Percentiles rank a stretch among this genome's conserved stretches.
These are phyloP conservation scores for Cromileptes altivelis DNA, from an alignment of 2,113 vertebrate genomes.

Conservation along the genomic window DNA sequence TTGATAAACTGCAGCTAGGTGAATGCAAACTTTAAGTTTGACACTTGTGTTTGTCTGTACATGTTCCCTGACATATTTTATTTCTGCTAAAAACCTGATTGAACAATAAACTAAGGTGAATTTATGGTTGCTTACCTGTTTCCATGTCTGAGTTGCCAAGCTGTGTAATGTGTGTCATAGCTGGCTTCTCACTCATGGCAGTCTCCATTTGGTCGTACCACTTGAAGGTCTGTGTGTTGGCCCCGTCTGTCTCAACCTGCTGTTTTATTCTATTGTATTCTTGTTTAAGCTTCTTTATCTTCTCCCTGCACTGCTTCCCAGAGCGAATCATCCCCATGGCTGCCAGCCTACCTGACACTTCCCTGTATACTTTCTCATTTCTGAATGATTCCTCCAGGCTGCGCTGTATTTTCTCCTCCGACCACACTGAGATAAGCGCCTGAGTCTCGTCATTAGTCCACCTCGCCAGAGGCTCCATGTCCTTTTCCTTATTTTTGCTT, in stretches of 20 bases:
- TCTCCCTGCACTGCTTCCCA: slow-evolving; percentile 20
- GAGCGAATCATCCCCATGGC: neutral
- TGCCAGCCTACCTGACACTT: slow-evolving; percentile 23
- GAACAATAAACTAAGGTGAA: neutral
- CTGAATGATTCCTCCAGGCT: slow-evolving; percentile 5
- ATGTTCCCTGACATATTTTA: too few species aligned
- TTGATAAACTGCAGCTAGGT: too few species aligned
- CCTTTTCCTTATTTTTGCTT: neutral
- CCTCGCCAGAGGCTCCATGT: slow-evolving; percentile 9
- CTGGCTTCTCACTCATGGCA: neutral
- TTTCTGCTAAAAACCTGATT: too few species aligned
- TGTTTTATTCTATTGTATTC: slow-evolving; percentile 5
- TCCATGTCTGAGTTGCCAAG: neutral
- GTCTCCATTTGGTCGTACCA: neutral
- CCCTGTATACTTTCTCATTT: slow-evolving; percentile 22
- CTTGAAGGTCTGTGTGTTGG: neutral
- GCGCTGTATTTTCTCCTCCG: slow-evolving; percentile 25
- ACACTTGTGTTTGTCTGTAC: too few species aligned
- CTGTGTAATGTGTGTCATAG: too few species aligned
- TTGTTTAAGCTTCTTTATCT: slow-evolving; percentile 33
- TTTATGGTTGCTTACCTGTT: neutral
- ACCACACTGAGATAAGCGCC: slow-evolving; percentile 20
- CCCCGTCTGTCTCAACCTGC: neutral
- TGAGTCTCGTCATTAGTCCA: slow-evolving; percentile 30
- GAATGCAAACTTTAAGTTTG: too few species aligned